These are phyloP conservation scores for Drosophila suzukii DNA, from an alignment of 1,140 invertebrate species.

Conservation along the genomic window DNA sequence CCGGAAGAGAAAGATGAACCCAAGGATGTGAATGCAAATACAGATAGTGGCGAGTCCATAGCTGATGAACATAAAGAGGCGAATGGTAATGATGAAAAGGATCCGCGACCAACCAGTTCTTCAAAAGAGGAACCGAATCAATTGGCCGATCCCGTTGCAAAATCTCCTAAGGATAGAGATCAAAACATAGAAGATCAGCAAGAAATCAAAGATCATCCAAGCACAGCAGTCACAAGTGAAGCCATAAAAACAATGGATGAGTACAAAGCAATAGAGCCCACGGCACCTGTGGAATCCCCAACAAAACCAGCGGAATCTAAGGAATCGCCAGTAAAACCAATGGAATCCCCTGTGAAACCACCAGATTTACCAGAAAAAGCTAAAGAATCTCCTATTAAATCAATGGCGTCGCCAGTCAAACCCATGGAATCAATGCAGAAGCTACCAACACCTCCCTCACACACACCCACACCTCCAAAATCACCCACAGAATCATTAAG, in stretches of 20 bases:
- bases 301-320: conserved; percentile 5
- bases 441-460: conserved; percentile 57
- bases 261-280: conserved; percentile 10
- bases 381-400: conserved; percentile 3
- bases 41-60: not conserved
- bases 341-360: conserved; percentile 9
- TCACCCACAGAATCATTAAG: conserved; percentile 52
- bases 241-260: not conserved
- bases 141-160: not conserved
- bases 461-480: conserved; percentile 35
- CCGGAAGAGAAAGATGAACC: not conserved
- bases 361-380: not conserved
- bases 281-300: conserved; percentile 15
- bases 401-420: conserved; percentile 20
- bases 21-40: conserved; percentile 29
- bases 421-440: conserved; percentile 20
- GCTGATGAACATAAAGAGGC: not conserved
- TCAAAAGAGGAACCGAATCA: not conserved
- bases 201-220: not conserved
- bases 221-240: not conserved
- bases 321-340: not conserved
- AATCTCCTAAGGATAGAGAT: not conserved
- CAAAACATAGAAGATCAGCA: not conserved
- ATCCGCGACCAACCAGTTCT: not conserved
- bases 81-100: conserved; percentile 24